Evolutionary conservation across 2,113 vertebrate genomes (phyloP).

Genomic region (Periophthalmus modestus): DNA sequence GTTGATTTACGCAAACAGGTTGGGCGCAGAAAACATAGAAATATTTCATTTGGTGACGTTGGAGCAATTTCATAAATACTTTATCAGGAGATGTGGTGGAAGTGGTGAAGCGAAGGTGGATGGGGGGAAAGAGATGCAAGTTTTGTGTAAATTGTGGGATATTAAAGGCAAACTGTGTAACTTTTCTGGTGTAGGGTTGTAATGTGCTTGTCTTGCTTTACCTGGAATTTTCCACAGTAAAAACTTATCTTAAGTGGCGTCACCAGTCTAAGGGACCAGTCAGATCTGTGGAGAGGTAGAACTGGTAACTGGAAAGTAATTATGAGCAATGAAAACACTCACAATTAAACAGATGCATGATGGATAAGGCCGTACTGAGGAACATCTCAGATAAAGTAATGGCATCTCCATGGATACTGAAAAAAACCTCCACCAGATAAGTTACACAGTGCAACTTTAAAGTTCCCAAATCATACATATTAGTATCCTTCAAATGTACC

Average conservation of each 20-base stretch:
- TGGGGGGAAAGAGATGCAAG: not conserved
- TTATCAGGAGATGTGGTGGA: not conserved
- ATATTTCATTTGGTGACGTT: not conserved
- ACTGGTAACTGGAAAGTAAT: too few relatives aligned
- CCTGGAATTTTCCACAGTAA: not conserved
- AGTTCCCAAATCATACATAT: too few relatives aligned
- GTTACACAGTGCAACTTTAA: too few relatives aligned
- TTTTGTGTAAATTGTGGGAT: not conserved
- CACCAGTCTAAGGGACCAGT: too few relatives aligned
- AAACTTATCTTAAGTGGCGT: too few relatives aligned
- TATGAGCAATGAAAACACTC: not conserved
- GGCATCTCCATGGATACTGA: not conserved
- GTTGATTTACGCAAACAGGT: slow-evolving; percentile 13
- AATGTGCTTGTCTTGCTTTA: not conserved
- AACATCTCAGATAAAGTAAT: too few relatives aligned
- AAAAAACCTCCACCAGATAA: too few relatives aligned
- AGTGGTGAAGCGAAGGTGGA: not conserved
- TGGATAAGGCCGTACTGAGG: not conserved
- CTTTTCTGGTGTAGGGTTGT: not conserved
- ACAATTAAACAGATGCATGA: not conserved
- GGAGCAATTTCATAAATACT: not conserved
- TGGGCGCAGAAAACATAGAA: not conserved
- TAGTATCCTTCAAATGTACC: too few relatives aligned
- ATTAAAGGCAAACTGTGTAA: not conserved
- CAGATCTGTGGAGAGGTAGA: too few relatives aligned